Evolutionary conservation across 2,888 invertebrate species (phyloP).

Genomic region (Euplagia quadripunctaria): DNA sequence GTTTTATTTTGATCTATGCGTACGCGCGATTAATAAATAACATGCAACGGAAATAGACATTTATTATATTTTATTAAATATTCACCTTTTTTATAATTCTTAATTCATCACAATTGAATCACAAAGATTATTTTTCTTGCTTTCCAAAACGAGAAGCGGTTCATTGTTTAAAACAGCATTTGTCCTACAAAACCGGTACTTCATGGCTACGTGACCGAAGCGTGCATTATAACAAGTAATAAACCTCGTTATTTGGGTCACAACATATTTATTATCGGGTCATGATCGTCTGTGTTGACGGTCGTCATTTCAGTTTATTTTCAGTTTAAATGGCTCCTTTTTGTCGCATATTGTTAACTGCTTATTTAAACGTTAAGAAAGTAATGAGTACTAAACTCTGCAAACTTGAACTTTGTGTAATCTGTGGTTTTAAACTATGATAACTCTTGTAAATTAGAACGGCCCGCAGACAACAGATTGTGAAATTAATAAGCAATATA

Average conservation of each 20-base stretch:
- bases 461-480: too few relatives aligned
- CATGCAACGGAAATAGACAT: too few relatives aligned
- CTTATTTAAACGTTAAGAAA: not conserved
- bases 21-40: too few relatives aligned
- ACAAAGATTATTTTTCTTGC: not conserved
- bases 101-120: not conserved
- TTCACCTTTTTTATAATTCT: not conserved
- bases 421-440: not conserved
- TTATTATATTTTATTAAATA: too few relatives aligned
- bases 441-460: not conserved
- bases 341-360: not conserved
- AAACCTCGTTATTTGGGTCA: conserved; percentile 49
- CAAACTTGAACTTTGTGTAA: not conserved
- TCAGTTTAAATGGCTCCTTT: conserved; percentile 24
- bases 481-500: not conserved
- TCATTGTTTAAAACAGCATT: not conserved
- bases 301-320: conserved; percentile 32
- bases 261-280: conserved; percentile 47
- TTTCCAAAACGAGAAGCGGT: not conserved
- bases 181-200: conserved; percentile 1
- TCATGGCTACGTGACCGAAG: conserved; percentile 5
- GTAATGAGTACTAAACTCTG: not conserved
- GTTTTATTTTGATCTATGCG: too few relatives aligned
- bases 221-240: conserved; percentile 28
- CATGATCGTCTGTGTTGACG: conserved; percentile 42